Evolutionary conservation across 2,113 vertebrate genomes (phyloP).

Genomic region (Lota lota): DNA sequence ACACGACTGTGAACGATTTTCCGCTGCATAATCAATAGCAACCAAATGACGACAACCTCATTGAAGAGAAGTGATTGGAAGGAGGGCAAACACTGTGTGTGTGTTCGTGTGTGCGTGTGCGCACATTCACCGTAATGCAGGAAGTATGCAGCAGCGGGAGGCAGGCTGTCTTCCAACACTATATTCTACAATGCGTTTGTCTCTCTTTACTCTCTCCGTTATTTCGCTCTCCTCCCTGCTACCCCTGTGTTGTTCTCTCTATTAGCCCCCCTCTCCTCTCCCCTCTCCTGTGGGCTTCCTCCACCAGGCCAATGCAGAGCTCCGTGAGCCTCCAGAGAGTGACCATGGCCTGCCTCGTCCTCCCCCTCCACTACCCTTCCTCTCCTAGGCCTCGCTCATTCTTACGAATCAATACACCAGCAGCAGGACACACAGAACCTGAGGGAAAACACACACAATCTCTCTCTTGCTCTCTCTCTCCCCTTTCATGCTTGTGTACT

Average conservation of each 20-base stretch:
- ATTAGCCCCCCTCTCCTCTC: conserved; percentile 10
- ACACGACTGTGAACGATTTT: conserved; percentile 81
- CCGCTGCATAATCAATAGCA: conserved; percentile 76
- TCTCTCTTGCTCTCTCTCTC: neutral
- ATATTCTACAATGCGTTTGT: conserved; percentile 1
- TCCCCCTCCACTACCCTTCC: conserved; percentile 37
- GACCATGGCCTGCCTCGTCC: conserved; percentile 37
- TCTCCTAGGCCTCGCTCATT: conserved; percentile 41
- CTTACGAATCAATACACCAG: conserved; percentile 68
- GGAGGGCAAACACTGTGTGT: conserved; percentile 46
- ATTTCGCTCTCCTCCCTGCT: conserved; percentile 12
- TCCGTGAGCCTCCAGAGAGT: conserved; percentile 58
- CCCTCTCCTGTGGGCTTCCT: conserved; percentile 54
- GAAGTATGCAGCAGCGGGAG: conserved; percentile 8
- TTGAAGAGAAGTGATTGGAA: conserved; percentile 70
- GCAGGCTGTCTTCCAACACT: conserved; percentile 24
- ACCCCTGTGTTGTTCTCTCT: neutral
- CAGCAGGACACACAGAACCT: conserved; percentile 57
- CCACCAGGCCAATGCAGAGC: conserved; percentile 64
- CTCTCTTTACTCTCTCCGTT: conserved; percentile 13
- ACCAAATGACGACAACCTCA: conserved; percentile 67
- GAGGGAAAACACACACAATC: conserved; percentile 44
- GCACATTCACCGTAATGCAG: neutral
- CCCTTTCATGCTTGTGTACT: neutral
- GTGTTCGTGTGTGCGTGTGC: conserved; percentile 17